Base-by-base conservation (phyloP, 30 jellyfish, hydroid and myxozoan genomes). In the Turritopsis dohrnii region DNA sequence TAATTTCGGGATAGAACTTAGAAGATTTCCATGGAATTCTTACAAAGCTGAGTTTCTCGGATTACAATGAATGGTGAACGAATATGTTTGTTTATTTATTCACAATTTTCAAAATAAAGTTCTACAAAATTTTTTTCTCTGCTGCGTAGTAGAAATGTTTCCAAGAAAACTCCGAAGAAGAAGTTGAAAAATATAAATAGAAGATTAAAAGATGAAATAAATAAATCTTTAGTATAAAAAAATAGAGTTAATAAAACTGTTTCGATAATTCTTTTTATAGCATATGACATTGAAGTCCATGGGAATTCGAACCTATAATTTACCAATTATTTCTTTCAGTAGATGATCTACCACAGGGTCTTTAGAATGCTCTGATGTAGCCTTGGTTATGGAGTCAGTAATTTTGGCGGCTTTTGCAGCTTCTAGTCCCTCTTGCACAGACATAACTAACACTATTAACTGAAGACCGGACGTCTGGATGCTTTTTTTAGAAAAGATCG, bases 321-420 rank as follows among this genome's bases (percentile, higher is more conserved):
- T 69, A 19, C 21, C 30, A 69, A 69, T 27, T n/a, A 69, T 69
- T 19, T 69, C n/a, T 23, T 69, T 69, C 28, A 69, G 21, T 8
- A 69, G 77, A 69, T 69, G 77, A 23, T 69, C 31, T 7, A 69
- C 77, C n/a, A 69, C 77, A 69, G 77, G 31, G 22, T 69, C 77
- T 9, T 27, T 69, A 27, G 77, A 23, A 69, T 69, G 77, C 30
- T 69, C 77, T 7, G 28, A n/a, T n/a, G 77, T 69, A 16, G 77
- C 77, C 77, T 69, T 27, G 17, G 9, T 69, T 69, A 69, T 27
- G 16, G 28, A n/a, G 77, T 69, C 77, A n/a, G 28, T 19, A n/a
- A 69, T 69, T n/a, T 69, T 69, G 28, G 77, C 77, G 77, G 77
- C 9, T 69, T 69, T 69, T n/a, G 19, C 22, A 7, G 30, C 28